Percentiles rank a stretch among this genome's conserved stretches.
These are phyloP conservation scores for Xenopus petersii DNA, from an alignment of 2,797 vertebrate genomes.

Conservation along the genomic window DNA sequence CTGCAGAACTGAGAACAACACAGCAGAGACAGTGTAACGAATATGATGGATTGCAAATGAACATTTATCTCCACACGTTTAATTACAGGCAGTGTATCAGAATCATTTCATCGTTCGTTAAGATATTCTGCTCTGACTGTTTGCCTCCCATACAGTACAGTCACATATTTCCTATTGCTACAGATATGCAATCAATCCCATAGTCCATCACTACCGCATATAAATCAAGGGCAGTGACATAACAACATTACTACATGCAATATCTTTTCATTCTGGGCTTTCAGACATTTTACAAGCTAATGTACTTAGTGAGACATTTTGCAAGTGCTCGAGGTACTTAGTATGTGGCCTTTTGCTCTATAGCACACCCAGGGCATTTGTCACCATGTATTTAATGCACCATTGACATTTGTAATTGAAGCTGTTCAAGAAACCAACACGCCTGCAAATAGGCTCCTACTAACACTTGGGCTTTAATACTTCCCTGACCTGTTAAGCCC, in stretches of 20 bases:
- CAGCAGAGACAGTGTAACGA: background rate
- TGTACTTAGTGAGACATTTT: constrained; percentile 40
- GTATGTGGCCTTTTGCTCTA: constrained; percentile 35
- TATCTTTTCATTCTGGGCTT: constrained; percentile 18
- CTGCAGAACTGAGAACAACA: too few species aligned
- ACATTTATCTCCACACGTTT: background rate
- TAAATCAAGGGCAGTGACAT: constrained; percentile 7
- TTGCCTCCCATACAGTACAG: too few species aligned
- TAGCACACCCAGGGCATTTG: constrained; percentile 33
- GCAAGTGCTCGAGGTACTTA: constrained; percentile 41
- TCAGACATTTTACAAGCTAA: constrained; percentile 41
- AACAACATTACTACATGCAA: constrained; percentile 13
- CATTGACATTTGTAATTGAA: constrained; percentile 42
- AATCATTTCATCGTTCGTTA: background rate
- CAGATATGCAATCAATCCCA: too few species aligned
- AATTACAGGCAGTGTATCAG: background rate
- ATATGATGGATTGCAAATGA: background rate
- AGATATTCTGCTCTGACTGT: too few species aligned
- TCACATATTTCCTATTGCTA: too few species aligned
- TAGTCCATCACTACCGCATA: too few species aligned
- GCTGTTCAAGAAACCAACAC: constrained; percentile 4
- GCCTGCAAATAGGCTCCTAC: background rate
- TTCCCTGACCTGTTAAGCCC: constrained; percentile 6
- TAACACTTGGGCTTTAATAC: constrained; percentile 5
- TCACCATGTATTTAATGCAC: constrained; percentile 31